These are phyloP conservation scores for Brachypalpus laphriformis DNA, from an alignment of 2,888 invertebrate genomes.

Conservation along the genomic window DNA sequence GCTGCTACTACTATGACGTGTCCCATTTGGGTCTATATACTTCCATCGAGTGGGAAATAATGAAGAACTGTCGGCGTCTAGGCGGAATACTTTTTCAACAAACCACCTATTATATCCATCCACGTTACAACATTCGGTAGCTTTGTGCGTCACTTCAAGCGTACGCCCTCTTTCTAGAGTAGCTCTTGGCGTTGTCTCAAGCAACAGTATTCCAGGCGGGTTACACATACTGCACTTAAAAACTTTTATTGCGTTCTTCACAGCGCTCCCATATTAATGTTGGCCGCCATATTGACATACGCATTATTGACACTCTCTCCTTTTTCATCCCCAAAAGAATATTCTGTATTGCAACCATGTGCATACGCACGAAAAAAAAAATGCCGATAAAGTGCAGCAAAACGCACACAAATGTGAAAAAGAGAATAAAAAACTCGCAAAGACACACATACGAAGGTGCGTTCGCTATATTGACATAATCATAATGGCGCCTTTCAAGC, in stretches of 20 bases:
- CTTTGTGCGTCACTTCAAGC: neutral
- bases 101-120: neutral
- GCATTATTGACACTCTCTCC: slow-evolving; percentile 47
- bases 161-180: neutral
- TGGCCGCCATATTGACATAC: slow-evolving; percentile 51
- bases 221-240: neutral
- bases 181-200: slow-evolving; percentile 22
- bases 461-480: slow-evolving; percentile 61
- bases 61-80: neutral
- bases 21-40: no score
- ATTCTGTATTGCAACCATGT: neutral
- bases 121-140: neutral
- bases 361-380: neutral
- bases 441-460: slow-evolving; percentile 11
- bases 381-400: slow-evolving; percentile 32
- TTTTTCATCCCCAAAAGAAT: neutral
- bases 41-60: no score
- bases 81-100: neutral
- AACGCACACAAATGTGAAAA: slow-evolving; percentile 3
- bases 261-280: neutral
- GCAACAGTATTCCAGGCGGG: slow-evolving; percentile 20
- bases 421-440: no score
- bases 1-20: no score
- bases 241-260: neutral
- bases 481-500: slow-evolving; percentile 48